These are phyloP conservation scores for Mola mola DNA, from an alignment of 2,113 vertebrate species.

Conservation along the genomic window DNA sequence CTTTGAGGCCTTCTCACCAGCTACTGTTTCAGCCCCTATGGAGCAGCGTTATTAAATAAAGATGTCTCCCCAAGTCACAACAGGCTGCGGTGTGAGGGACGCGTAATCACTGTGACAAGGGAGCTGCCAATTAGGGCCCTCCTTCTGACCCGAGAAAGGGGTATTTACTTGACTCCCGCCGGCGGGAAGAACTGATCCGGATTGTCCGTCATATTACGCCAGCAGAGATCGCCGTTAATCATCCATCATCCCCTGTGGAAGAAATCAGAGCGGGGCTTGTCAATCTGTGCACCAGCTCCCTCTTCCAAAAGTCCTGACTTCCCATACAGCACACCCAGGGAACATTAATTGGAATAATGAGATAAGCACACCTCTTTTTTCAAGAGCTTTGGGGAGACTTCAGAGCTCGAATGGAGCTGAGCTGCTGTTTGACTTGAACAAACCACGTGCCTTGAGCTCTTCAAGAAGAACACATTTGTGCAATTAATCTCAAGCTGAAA, in stretches of 20 bases:
- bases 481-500: slow-evolving; percentile 64
- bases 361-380: slow-evolving; percentile 37
- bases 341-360: slow-evolving; percentile 56
- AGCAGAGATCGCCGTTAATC: slow-evolving; percentile 71
- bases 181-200: slow-evolving; percentile 69
- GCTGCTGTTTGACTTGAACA: slow-evolving; percentile 60
- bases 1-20: slow-evolving; percentile 60
- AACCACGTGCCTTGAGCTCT: slow-evolving; percentile 20
- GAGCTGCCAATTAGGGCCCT: slow-evolving; percentile 78
- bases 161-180: slow-evolving; percentile 61
- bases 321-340: slow-evolving; percentile 20
- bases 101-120: slow-evolving; percentile 76
- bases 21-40: slow-evolving; percentile 70
- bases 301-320: slow-evolving; percentile 32
- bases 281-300: slow-evolving; percentile 59
- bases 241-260: slow-evolving; percentile 60
- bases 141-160: slow-evolving; percentile 77
- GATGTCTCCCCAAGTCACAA: slow-evolving; percentile 78
- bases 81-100: slow-evolving; percentile 68
- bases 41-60: slow-evolving; percentile 85
- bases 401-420: slow-evolving; percentile 28
- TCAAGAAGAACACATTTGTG: slow-evolving; percentile 54
- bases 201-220: slow-evolving; percentile 71
- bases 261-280: slow-evolving; percentile 53
- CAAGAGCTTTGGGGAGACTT: slow-evolving; percentile 37